A percentile compares a stretch with the other conserved stretches of the same genome.
phyloP scores from a whole-genome alignment of 1,140 invertebrate species.

The Acromyrmex echinatior region DNA sequence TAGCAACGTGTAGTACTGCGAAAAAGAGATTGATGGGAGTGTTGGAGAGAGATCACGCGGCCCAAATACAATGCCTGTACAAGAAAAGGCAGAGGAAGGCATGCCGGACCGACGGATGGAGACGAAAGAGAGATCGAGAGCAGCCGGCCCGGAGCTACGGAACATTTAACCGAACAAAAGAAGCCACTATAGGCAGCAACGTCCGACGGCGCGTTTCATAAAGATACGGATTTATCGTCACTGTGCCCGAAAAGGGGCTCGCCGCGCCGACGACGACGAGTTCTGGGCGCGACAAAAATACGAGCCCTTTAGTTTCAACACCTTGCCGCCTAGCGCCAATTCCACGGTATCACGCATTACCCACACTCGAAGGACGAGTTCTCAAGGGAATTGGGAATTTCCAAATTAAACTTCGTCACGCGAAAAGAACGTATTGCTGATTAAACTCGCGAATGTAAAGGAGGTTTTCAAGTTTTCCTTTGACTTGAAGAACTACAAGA shows the following conservation, averaged over 20 bases:
- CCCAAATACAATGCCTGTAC: conserved; percentile 69
- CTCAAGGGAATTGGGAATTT: conserved; percentile 51
- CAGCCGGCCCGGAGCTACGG: conserved; percentile 51
- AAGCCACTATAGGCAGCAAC: conserved; percentile 70
- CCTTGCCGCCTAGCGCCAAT: conserved; percentile 73
- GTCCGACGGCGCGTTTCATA: conserved; percentile 76
- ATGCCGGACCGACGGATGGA: conserved; percentile 36
- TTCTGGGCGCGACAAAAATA: conserved; percentile 74
- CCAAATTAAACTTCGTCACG: conserved; percentile 76
- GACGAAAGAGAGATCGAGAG: conserved; percentile 60
- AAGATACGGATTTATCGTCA: conserved; percentile 80
- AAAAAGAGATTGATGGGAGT: conserved; percentile 41
- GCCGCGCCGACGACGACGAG: conserved; percentile 56
- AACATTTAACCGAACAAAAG: conserved; percentile 72
- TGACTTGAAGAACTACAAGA: not conserved
- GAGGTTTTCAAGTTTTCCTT: not conserved
- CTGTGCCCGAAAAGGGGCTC: conserved; percentile 67
- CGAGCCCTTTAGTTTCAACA: conserved; percentile 78
- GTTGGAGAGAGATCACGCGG: conserved; percentile 43
- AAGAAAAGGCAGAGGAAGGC: conserved; percentile 57
- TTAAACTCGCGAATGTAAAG: not conserved
- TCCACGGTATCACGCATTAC: conserved; percentile 64
- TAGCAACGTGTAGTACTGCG: conserved; percentile 21
- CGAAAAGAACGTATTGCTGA: conserved; percentile 56
- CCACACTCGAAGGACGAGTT: conserved; percentile 49